Evolutionary conservation across 1,140 invertebrate genomes (phyloP).

Genomic region (Drosophila pectinifera): DNA sequence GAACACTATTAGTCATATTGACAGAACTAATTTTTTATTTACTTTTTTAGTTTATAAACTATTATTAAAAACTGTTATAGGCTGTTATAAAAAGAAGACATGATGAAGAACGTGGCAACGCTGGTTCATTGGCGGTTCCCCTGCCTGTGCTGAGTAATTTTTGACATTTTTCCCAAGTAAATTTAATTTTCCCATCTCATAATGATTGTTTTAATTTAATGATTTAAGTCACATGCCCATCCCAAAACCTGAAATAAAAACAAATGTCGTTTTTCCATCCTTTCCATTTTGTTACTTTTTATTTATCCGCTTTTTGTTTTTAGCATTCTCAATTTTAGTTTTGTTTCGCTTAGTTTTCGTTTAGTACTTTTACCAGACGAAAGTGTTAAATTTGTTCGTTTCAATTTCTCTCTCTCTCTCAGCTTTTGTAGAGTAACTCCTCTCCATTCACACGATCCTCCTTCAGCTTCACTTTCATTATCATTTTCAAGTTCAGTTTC

Average conservation of each 20-base stretch:
- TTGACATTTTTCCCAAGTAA: too few relatives aligned
- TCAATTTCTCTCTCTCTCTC: constrained; percentile 30
- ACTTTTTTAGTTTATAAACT: too few relatives aligned
- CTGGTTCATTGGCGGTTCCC: too few relatives aligned
- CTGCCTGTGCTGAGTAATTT: too few relatives aligned
- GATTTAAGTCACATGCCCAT: too few relatives aligned
- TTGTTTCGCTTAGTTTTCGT: constrained; percentile 36
- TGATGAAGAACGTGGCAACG: too few relatives aligned
- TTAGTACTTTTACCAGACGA: constrained; percentile 56
- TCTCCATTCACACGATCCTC: constrained; percentile 46
- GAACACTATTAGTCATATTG: too few relatives aligned
- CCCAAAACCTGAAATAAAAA: constrained; percentile 22
- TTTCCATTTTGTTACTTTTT: constrained; percentile 78
- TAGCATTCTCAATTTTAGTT: constrained; percentile 54
- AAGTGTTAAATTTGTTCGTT: constrained; percentile 54
- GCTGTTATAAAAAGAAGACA: too few relatives aligned
- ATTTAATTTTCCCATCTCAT: too few relatives aligned
- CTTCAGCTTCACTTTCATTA: constrained; percentile 27
- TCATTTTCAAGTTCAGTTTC: constrained; percentile 50
- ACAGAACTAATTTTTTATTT: too few relatives aligned
- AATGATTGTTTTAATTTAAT: too few relatives aligned
- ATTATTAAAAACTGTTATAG: too few relatives aligned
- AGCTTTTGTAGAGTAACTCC: constrained; percentile 21
- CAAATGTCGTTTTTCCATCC: constrained; percentile 15
- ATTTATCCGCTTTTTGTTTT: constrained; percentile 70